Conservation (phyloP, 2,888 invertebrate genomes). For the Calameuta pallipes region DNA sequence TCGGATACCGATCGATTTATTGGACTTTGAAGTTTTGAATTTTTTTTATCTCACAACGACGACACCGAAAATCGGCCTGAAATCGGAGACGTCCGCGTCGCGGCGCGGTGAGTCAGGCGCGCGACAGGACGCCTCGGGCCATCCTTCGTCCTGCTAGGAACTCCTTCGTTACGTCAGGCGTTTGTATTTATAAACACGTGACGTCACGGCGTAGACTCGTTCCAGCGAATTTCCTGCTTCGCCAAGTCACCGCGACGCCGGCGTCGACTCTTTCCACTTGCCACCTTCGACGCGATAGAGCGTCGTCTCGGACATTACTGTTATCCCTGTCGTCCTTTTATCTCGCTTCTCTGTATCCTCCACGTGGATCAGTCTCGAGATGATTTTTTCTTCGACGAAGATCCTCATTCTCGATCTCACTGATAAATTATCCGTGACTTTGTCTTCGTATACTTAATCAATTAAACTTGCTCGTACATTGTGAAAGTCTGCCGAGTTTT, state of each 20-base stretch:
- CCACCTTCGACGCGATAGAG: not conserved
- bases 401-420: not conserved
- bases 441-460: not conserved
- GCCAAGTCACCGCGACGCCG: not conserved
- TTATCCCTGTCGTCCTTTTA: too few species aligned
- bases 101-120: slow-evolving; percentile 20
- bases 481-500: not conserved
- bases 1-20: too few species aligned
- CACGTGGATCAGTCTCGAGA: not conserved
- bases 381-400: not conserved
- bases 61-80: not conserved
- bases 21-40: not conserved
- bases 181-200: slow-evolving; percentile 42
- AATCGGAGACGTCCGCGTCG: not conserved
- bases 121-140: slow-evolving; percentile 42
- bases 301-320: not conserved
- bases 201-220: slow-evolving; percentile 24
- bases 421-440: not conserved
- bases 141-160: slow-evolving; percentile 43
- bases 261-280: not conserved
- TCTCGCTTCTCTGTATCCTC: not conserved
- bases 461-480: not conserved
- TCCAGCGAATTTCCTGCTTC: slow-evolving; percentile 3
- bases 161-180: slow-evolving; percentile 39
- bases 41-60: not conserved